Evolutionary conservation across 2,888 invertebrate genomes (phyloP).

Genomic region (Ditylenchus weischeri): DNA sequence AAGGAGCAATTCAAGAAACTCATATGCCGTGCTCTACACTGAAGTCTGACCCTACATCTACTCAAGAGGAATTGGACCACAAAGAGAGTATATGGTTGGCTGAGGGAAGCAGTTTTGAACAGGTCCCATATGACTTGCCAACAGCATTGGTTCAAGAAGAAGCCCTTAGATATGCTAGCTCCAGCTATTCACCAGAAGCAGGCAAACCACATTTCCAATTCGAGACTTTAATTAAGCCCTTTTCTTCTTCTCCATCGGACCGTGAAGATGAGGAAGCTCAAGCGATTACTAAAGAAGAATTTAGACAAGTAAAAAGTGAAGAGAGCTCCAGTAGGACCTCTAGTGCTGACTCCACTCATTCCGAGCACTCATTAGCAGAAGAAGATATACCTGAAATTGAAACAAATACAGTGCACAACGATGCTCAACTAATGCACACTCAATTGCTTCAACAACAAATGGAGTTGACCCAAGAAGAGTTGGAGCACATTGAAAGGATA

Average conservation of each 20-base stretch:
- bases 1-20: no score
- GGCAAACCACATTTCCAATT: no score
- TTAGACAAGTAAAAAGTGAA: no score
- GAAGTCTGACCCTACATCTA: no score
- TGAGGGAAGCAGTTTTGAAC: slow-evolving; percentile 9
- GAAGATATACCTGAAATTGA: not conserved
- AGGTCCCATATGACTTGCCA: not conserved
- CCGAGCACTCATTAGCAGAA: not conserved
- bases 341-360: not conserved
- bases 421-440: no score
- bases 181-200: not conserved
- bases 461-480: slow-evolving; percentile 10
- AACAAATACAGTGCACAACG: not conserved
- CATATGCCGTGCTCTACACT: no score
- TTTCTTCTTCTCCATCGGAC: not conserved
- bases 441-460: not conserved
- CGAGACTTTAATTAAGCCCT: not conserved
- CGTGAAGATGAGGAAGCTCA: no score
- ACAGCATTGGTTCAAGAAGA: not conserved
- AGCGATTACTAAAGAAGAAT: no score
- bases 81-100: slow-evolving; percentile 3
- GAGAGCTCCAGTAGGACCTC: not conserved
- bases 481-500: slow-evolving; percentile 11
- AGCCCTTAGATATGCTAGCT: not conserved
- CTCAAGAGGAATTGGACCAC: no score